These are phyloP conservation scores for Netelia melanura DNA, from an alignment of 2,888 invertebrate species.

Conservation along the genomic window DNA sequence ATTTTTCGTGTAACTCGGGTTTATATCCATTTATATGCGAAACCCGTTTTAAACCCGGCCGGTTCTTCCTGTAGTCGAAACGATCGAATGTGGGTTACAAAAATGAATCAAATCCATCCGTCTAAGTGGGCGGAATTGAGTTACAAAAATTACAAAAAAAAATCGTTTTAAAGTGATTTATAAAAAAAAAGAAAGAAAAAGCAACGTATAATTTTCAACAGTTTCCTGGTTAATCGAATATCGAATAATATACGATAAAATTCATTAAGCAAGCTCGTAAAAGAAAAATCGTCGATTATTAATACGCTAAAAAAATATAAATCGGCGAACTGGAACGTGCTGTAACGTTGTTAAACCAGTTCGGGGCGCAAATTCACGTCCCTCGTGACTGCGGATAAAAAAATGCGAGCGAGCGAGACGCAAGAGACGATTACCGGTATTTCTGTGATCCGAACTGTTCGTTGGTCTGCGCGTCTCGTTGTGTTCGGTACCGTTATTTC, in stretches of 20 bases:
- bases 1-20: neutral
- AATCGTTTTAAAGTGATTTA: neutral
- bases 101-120: neutral
- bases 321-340: neutral
- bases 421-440: conserved; percentile 71
- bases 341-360: conserved; percentile 35
- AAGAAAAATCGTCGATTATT: too few species aligned
- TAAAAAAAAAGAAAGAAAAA: neutral
- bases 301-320: too few species aligned
- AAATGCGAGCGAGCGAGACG: conserved; percentile 39
- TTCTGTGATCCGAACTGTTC: conserved; percentile 71
- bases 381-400: neutral
- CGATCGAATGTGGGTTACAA: conserved; percentile 14
- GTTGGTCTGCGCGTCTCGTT: conserved; percentile 47
- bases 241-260: too few species aligned
- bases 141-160: conserved; percentile 9
- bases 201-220: conserved; percentile 6
- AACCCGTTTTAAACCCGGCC: conserved; percentile 41
- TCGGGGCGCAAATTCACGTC: conserved; percentile 16
- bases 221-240: neutral
- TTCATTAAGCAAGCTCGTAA: too few species aligned
- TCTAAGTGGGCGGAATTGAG: neutral
- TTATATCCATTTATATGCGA: conserved; percentile 18
- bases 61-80: neutral
- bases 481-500: conserved; percentile 81